phyloP scores from a whole-genome alignment of 2,113 vertebrate species.

The Calidris pygmaea region DNA sequence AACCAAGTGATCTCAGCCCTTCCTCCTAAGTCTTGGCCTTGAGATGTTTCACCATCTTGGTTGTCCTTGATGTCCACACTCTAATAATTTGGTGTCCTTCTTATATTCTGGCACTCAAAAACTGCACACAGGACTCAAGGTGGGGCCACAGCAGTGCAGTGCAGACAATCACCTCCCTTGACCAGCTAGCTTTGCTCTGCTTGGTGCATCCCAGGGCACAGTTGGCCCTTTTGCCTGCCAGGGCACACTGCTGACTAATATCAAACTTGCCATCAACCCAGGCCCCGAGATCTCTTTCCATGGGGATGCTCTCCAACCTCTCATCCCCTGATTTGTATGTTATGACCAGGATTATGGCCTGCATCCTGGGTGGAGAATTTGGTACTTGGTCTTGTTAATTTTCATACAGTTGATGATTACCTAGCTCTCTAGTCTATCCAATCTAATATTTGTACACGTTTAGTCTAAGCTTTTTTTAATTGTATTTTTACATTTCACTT shows the following conservation, averaged over 20 bases:
- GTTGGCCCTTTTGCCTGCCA: neutral
- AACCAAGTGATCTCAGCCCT: neutral
- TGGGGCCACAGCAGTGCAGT: too few relatives aligned
- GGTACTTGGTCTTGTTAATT: neutral
- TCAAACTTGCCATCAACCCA: neutral
- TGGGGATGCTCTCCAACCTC: accelerated
- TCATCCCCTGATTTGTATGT: accelerated
- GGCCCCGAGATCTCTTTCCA: accelerated
- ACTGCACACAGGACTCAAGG: accelerated
- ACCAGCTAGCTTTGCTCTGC: accelerated
- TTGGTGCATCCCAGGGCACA: neutral
- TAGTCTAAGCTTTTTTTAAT: neutral
- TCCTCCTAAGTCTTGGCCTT: neutral
- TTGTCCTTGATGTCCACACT: neutral
- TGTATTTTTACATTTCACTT: neutral
- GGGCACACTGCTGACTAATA: neutral
- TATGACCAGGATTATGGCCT: neutral
- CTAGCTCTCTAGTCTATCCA: neutral
- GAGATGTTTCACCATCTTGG: neutral
- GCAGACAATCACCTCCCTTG: neutral
- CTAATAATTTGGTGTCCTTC: neutral
- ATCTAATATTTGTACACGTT: neutral
- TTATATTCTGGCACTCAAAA: neutral
- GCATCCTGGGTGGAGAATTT: neutral
- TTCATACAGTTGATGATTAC: accelerated